Percentiles rank a stretch among this genome's conserved stretches.
Conservation (phyloP, 2,113 vertebrate species). For the Onychostruthus taczanowskii region DNA sequence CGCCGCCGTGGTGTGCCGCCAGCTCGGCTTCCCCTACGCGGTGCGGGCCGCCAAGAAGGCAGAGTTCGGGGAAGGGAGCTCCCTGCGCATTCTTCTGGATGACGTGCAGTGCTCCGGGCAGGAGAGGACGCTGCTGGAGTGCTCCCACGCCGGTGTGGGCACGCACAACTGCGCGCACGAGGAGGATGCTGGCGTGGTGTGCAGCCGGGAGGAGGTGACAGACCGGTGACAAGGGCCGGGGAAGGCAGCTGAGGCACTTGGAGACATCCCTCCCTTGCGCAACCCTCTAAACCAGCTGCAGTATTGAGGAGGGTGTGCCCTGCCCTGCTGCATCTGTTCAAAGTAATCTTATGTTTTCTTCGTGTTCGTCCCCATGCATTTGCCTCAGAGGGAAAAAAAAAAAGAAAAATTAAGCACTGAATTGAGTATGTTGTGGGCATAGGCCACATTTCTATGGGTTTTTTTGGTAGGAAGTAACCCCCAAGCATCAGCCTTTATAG, state of each 20-base stretch:
- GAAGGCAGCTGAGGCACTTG: not conserved
- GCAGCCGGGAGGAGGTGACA: constrained; percentile 64
- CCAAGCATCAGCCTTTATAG: not conserved
- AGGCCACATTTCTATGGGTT: not conserved
- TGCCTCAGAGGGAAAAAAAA: not conserved
- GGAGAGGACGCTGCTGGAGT: constrained; percentile 84
- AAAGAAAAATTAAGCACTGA: not conserved
- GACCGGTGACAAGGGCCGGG: not conserved
- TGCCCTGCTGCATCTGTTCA: not conserved
- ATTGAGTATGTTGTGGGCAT: not conserved
- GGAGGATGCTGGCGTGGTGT: constrained; percentile 91
- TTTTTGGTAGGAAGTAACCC: not conserved
- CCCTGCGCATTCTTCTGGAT: constrained; percentile 85
- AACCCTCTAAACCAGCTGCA: not conserved
- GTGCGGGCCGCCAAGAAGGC: constrained; percentile 82
- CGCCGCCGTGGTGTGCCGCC: constrained; percentile 85
- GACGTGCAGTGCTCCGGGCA: constrained; percentile 83
- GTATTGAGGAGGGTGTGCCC: not conserved
- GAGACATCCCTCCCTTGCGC: not conserved
- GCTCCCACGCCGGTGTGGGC: constrained; percentile 77
- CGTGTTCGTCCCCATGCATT: not conserved
- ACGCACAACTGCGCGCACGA: constrained; percentile 86
- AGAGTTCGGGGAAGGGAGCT: constrained; percentile 83
- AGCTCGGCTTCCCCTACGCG: constrained; percentile 82
- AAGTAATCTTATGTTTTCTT: not conserved